phyloP scores from a whole-genome alignment of 1,140 invertebrate species.

The Achatina immaculata region DNA sequence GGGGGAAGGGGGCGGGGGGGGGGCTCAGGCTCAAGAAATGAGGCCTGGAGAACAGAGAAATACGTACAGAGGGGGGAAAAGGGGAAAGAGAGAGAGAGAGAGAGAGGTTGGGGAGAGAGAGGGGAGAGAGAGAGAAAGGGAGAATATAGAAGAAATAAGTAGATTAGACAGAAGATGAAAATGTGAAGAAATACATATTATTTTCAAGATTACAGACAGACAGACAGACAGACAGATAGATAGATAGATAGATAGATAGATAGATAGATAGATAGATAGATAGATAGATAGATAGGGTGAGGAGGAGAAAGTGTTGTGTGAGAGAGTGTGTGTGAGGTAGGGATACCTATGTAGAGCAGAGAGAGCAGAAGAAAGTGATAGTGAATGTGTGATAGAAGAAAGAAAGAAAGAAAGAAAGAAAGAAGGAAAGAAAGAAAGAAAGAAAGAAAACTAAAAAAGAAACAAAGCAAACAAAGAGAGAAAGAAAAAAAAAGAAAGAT shows the following conservation, averaged over 20 bases:
- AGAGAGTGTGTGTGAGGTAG: neutral
- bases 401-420: no score
- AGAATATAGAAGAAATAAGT: conserved; percentile 4
- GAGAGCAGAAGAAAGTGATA: no score
- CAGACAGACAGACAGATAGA: conserved; percentile 25
- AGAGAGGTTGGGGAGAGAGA: neutral
- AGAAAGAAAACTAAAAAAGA: neutral
- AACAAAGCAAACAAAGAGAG: no score
- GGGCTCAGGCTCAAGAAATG: no score
- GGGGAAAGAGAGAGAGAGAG: conserved; percentile 36
- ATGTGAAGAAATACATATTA: neutral
- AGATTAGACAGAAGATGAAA: conserved; percentile 1
- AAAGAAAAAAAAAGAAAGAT: neutral
- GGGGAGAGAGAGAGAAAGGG: conserved; percentile 27
- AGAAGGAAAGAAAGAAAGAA: no score
- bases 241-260: conserved; percentile 5
- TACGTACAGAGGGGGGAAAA: conserved; percentile 32
- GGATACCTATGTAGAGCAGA: no score
- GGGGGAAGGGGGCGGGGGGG: no score
- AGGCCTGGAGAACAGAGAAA: no score
- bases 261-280: conserved; percentile 31
- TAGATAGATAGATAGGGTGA: conserved; percentile 27
- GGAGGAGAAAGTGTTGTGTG: neutral
- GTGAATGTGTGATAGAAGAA: no score
- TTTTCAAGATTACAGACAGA: conserved; percentile 16